Conservation (phyloP, 1,140 invertebrate genomes). For the Hestina assimilis region DNA sequence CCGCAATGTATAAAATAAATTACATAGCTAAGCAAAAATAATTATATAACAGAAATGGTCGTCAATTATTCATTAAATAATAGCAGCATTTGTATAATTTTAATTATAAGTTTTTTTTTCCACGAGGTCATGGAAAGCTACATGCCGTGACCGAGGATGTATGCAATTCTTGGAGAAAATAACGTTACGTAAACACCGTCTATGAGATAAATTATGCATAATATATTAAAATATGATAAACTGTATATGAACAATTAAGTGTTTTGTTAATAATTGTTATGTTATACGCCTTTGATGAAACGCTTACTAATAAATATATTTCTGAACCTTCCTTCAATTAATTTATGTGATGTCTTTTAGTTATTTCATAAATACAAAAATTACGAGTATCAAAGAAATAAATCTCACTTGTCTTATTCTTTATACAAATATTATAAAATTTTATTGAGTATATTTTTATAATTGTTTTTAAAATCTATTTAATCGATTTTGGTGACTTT, state of each 20-base stretch:
- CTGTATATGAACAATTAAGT: too few relatives aligned
- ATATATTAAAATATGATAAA: not conserved
- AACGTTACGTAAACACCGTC: not conserved
- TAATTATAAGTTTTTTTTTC: not conserved
- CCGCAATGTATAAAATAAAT: not conserved
- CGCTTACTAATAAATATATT: too few relatives aligned
- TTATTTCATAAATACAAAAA: too few relatives aligned
- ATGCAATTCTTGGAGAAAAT: not conserved
- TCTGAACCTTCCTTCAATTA: too few relatives aligned
- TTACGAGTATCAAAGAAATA: too few relatives aligned
- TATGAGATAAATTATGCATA: not conserved
- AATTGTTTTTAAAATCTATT: too few relatives aligned
- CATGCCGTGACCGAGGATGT: not conserved
- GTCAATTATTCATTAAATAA: not conserved
- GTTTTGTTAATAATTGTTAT: not conserved
- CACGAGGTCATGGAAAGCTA: not conserved
- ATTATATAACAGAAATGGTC: not conserved
- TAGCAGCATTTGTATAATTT: not conserved
- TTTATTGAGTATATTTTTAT: too few relatives aligned
- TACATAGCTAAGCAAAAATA: not conserved
- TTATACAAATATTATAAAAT: too few relatives aligned
- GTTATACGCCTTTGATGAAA: too few relatives aligned
- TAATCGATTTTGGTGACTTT: too few relatives aligned
- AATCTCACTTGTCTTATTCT: too few relatives aligned
- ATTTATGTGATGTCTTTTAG: too few relatives aligned